A percentile compares a stretch with the other conserved stretches of the same genome.
These are phyloP conservation scores for Carcinoscorpius rotundicauda DNA, from an alignment of 1,140 invertebrate species.

Conservation along the genomic window DNA sequence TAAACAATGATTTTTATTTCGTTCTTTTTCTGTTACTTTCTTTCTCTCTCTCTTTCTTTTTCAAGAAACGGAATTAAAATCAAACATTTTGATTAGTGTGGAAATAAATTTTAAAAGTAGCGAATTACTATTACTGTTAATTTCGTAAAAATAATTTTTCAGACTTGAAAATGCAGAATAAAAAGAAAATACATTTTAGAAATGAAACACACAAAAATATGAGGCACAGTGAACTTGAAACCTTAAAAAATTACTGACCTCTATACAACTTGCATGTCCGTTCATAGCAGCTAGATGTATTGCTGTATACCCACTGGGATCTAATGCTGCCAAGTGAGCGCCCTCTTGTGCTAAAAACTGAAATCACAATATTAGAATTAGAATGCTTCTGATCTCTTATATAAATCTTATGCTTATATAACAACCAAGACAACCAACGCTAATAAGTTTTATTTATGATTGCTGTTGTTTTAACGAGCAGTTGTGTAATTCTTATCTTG, in stretches of 20 bases:
- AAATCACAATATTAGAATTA: not conserved
- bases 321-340: conserved; percentile 20
- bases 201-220: too few species aligned
- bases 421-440: too few species aligned
- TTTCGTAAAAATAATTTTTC: not conserved
- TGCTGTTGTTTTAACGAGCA: too few species aligned
- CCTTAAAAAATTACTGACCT: conserved; percentile 9
- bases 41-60: not conserved
- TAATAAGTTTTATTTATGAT: too few species aligned
- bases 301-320: conserved; percentile 32
- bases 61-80: not conserved
- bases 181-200: not conserved
- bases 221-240: not conserved
- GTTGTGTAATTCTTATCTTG: too few species aligned
- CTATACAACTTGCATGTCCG: conserved; percentile 31
- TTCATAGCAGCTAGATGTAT: conserved; percentile 34
- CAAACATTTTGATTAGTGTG: not conserved
- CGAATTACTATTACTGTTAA: not conserved
- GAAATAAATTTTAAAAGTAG: not conserved
- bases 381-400: too few species aligned
- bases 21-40: too few species aligned
- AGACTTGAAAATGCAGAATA: not conserved
- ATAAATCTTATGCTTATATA: too few species aligned
- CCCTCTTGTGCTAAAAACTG: conserved; percentile 21
- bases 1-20: too few species aligned